Evolutionary conservation across 2,888 invertebrate genomes (phyloP), one percentile per base, ranked within the genome.

Genomic region (Corbicula japonica): DNA sequence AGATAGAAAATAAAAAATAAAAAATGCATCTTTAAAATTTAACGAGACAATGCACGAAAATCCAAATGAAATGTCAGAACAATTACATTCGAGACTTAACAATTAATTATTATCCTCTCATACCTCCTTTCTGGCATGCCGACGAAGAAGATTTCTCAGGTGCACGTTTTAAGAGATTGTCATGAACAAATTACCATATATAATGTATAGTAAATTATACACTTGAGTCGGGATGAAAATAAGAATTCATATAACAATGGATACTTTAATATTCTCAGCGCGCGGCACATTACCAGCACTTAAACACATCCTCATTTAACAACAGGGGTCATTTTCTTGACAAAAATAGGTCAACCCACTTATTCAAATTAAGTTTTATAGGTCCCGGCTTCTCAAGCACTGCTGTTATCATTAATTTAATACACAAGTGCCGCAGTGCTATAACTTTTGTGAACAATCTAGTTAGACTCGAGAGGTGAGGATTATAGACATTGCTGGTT

Each of bases 271-370:
- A 50, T 28, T 54, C 32, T n/a, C 30, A 32, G 23, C n/a, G 4
- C 34, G 21, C 5, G 34, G 34, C 32, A 50, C 18, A 32, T 46
- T 62, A 62, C 34, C 23, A 41, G 46, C 44, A 62, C 62, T 62
- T 62, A 48, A 62, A 48, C 34, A 32, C 48, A 34, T 62, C 62
- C 21, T 32, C 63, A 30, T 48, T 23, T 23, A 48, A 63, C 63
- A 63, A 63, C 63, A 26, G 48, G 26, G 48, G 63, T 63, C 63
- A 63, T 35, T 63, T 8, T 34, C 63, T 48, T 32, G 21, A 63
- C 63, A 63, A 48, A 63, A 60, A 63, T 63, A 34, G 63, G 63
- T 48, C 63, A 63, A 32, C 21, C 32, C 63, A 63, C 63, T 63
- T 63, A 63, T 63, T 34, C 34, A 48, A 63, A 63, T 50, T 30